Conservation (phyloP, 2,888 invertebrate species). For the Vandiemenella viatica region DNA sequence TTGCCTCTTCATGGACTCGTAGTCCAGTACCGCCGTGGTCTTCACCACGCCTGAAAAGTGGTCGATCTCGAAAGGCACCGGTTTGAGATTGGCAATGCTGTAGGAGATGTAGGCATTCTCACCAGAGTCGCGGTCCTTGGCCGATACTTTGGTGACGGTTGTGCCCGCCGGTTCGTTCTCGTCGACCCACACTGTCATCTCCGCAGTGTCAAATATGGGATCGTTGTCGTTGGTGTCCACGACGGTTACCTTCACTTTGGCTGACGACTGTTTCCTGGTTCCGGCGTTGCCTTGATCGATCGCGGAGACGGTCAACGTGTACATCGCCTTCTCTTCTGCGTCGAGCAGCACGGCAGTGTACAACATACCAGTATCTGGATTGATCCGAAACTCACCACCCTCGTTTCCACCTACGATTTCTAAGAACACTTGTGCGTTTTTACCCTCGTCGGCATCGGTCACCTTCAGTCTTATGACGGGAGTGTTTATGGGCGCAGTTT, state of each 20-base stretch:
- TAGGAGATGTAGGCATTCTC: constrained; percentile 94
- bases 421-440: constrained; percentile 69
- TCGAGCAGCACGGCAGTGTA: constrained; percentile 70
- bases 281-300: constrained; percentile 76
- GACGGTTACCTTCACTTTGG: constrained; percentile 77
- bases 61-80: constrained; percentile 87
- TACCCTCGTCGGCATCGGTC: constrained; percentile 67
- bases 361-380: constrained; percentile 77
- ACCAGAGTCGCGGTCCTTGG: constrained; percentile 78
- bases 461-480: constrained; percentile 78
- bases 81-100: constrained; percentile 76
- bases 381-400: constrained; percentile 72
- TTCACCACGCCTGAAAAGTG: constrained; percentile 83
- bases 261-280: constrained; percentile 71
- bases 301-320: constrained; percentile 78
- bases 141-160: constrained; percentile 67
- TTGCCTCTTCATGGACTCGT: constrained; percentile 74
- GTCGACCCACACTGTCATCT: constrained; percentile 55
- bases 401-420: constrained; percentile 87
- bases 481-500: constrained; percentile 77
- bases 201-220: constrained; percentile 64
- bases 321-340: constrained; percentile 68
- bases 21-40: constrained; percentile 71
- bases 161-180: constrained; percentile 82
- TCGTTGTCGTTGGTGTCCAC: constrained; percentile 90